Percentiles rank a stretch among this genome's conserved stretches.
These are phyloP conservation scores for Zaprionus davidi DNA, from an alignment of 1,140 invertebrate genomes.

Conservation along the genomic window DNA sequence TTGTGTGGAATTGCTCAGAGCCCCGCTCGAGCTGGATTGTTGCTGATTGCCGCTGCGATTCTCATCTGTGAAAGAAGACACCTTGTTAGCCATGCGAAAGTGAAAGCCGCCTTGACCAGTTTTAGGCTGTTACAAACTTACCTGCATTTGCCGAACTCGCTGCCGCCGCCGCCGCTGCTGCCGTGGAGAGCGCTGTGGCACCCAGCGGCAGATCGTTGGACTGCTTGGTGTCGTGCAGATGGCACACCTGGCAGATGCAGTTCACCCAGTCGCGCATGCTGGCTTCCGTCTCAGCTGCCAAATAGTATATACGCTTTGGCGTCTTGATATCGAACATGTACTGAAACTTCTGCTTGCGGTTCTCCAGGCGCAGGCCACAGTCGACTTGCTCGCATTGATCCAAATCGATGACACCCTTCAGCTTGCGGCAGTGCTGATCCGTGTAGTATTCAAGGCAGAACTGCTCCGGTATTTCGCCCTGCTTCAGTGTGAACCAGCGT, in stretches of 20 bases:
- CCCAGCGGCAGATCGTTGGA: conserved; percentile 69
- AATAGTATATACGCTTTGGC: conserved; percentile 94
- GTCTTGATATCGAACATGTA: conserved; percentile 96
- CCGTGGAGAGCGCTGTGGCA: conserved; percentile 31
- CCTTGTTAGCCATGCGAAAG: conserved; percentile 13
- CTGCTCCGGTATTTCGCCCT: conserved; percentile 95
- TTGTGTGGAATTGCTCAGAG: conserved; percentile 72
- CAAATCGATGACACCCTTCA: conserved; percentile 96
- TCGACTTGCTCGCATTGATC: conserved; percentile 98
- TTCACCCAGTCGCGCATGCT: conserved; percentile 98
- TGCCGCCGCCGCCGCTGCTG: conserved; percentile 20
- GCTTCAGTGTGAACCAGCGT: conserved; percentile 95
- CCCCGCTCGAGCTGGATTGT: conserved; percentile 72
- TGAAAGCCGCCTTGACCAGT: conserved; percentile 27
- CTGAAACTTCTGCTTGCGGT: conserved; percentile 92
- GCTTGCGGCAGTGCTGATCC: conserved; percentile 92
- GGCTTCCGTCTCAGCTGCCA: conserved; percentile 94
- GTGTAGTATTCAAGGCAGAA: conserved; percentile 97
- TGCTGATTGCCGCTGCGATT: conserved; percentile 65
- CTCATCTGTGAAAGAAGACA: conserved; percentile 56
- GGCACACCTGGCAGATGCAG: conserved; percentile 96
- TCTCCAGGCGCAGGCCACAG: conserved; percentile 92
- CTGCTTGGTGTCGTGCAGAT: conserved; percentile 88
- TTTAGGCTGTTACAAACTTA: conserved; percentile 33
- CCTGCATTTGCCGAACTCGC: conserved; percentile 32